Conservation (phyloP, 2,797 vertebrate species). For the Adrianichthys oophorus region DNA sequence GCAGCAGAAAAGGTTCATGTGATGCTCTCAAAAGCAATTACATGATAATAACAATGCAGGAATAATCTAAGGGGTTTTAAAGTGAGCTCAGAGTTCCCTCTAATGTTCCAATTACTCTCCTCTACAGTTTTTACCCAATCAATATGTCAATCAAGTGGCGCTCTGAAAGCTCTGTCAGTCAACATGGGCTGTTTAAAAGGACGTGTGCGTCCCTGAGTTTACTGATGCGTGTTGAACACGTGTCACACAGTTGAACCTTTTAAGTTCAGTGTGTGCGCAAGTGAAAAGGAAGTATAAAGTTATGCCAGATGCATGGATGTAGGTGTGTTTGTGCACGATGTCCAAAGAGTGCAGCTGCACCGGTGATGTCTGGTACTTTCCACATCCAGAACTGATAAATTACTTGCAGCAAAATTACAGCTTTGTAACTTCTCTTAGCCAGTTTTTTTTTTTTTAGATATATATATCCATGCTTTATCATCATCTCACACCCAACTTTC, state of each 20-base stretch:
- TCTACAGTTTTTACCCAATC: slow-evolving; percentile 51
- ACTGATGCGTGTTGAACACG: slow-evolving; percentile 27
- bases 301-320: slow-evolving; percentile 10
- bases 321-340: slow-evolving; percentile 29
- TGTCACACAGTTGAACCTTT: slow-evolving; percentile 19
- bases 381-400: slow-evolving; percentile 58
- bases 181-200: slow-evolving; percentile 5
- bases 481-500: slow-evolving; percentile 59
- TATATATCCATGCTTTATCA: slow-evolving; percentile 50
- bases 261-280: slow-evolving; percentile 6
- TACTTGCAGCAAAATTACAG: slow-evolving; percentile 63
- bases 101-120: slow-evolving; percentile 52
- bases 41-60: slow-evolving; percentile 40
- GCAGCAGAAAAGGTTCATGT: slow-evolving; percentile 11
- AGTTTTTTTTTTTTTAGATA: slow-evolving; percentile 20
- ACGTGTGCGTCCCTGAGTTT: slow-evolving; percentile 13
- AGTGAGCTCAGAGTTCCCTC: slow-evolving; percentile 38
- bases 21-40: slow-evolving; percentile 39
- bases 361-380: slow-evolving; percentile 73
- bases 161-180: slow-evolving; percentile 45
- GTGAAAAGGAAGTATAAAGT: slow-evolving; percentile 8
- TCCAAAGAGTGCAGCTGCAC: slow-evolving; percentile 58
- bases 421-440: slow-evolving; percentile 29
- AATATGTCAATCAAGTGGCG: slow-evolving; percentile 47
- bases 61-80: slow-evolving; percentile 46